These are phyloP conservation scores for Berghia stephanieae DNA, from an alignment of 1,140 invertebrate genomes.

Conservation along the genomic window DNA sequence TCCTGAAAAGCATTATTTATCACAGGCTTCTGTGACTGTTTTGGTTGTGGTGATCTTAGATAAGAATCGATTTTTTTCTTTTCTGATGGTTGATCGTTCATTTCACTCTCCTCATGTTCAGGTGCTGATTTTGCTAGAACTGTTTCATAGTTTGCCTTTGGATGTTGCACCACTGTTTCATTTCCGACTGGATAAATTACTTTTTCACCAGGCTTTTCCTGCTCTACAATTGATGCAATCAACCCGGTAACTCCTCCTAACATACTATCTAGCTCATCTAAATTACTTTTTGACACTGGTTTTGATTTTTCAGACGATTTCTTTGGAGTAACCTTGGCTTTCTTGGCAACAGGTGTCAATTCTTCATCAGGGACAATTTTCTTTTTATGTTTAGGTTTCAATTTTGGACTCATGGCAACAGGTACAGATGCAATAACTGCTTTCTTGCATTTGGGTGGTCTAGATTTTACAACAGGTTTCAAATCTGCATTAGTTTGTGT, in stretches of 20 bases:
- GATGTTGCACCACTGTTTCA: too few relatives aligned
- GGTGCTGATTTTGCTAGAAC: constrained; percentile 23
- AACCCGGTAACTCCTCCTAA: too few relatives aligned
- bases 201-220: too few relatives aligned
- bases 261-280: too few relatives aligned
- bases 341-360: neutral
- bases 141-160: too few relatives aligned
- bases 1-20: neutral
- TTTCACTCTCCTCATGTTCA: constrained; percentile 36
- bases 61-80: constrained; percentile 13
- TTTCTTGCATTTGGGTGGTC: neutral
- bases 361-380: neutral
- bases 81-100: too few relatives aligned
- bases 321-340: too few relatives aligned
- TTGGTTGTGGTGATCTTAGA: neutral
- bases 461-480: neutral
- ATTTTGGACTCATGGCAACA: constrained; percentile 5
- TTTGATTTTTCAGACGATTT: neutral
- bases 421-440: neutral
- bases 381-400: constrained; percentile 40
- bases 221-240: too few relatives aligned
- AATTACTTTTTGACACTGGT: neutral
- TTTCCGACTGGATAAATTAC: too few relatives aligned
- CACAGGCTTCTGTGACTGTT: neutral
- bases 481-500: constrained; percentile 20